These are phyloP conservation scores for Burhinus oedicnemus DNA, from an alignment of 2,113 vertebrate genomes.

Conservation along the genomic window DNA sequence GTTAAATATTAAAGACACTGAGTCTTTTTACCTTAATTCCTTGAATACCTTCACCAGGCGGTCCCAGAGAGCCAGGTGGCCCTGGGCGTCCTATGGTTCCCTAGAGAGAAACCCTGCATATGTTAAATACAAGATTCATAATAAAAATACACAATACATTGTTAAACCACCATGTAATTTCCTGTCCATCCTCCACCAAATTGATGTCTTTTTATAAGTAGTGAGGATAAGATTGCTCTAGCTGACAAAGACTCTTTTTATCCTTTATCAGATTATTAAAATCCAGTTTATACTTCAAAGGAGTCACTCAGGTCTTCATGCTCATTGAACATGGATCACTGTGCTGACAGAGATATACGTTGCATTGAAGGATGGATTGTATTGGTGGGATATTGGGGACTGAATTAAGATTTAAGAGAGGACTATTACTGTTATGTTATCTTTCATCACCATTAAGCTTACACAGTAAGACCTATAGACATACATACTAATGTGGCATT, in stretches of 20 bases:
- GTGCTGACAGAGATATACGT: background rate
- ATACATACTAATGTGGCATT: background rate
- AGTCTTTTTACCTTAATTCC: constrained; percentile 83
- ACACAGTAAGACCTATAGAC: background rate
- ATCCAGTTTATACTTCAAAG: background rate
- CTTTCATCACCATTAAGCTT: background rate
- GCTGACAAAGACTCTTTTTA: background rate
- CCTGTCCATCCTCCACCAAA: background rate
- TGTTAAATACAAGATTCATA: background rate
- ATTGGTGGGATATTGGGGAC: background rate
- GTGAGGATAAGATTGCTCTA: background rate
- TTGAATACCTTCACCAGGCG: constrained; percentile 86
- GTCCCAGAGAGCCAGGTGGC: constrained; percentile 79
- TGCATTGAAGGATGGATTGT: background rate
- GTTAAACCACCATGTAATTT: background rate
- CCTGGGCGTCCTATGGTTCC: constrained; percentile 83
- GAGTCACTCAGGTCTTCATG: background rate
- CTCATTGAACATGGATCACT: background rate
- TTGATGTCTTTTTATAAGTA: background rate
- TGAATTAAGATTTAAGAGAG: background rate
- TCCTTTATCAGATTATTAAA: background rate
- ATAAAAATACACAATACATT: background rate
- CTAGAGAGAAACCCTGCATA: constrained; percentile 57
- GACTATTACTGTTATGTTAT: background rate
- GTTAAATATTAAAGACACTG: background rate